Percentiles rank a stretch among this genome's conserved stretches.
These are phyloP conservation scores for Anthrax anthrax DNA, from an alignment of 2,888 invertebrate genomes.

Conservation along the genomic window DNA sequence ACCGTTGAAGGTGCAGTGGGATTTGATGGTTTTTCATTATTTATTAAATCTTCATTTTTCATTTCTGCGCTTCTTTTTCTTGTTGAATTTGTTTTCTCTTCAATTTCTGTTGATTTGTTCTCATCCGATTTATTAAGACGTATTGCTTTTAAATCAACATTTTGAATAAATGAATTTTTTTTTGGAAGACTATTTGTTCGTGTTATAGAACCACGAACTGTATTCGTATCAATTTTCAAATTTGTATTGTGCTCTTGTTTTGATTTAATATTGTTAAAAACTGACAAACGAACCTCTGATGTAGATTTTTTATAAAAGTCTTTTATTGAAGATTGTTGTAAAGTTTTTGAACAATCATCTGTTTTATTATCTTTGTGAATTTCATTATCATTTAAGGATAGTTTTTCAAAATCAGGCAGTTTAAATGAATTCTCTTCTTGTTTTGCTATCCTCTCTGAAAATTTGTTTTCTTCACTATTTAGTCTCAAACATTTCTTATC, in stretches of 20 bases:
- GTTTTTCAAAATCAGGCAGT: background rate
- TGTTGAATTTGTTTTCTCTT: background rate
- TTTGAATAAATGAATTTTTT: too few species aligned
- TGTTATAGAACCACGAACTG: background rate
- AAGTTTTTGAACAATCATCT: background rate
- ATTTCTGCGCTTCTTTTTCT: background rate
- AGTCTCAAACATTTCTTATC: background rate
- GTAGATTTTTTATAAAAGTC: too few species aligned
- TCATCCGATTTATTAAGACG: slow-evolving; percentile 5
- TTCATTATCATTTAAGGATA: background rate
- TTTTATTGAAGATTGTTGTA: background rate
- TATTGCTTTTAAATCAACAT: too few species aligned
- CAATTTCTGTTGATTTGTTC: slow-evolving; percentile 2
- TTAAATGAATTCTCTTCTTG: background rate
- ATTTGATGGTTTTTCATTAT: background rate
- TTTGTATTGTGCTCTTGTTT: background rate
- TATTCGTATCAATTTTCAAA: too few species aligned
- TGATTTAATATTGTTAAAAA: background rate
- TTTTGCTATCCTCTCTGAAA: background rate
- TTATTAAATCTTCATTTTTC: slow-evolving; percentile 1
- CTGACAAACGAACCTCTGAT: background rate
- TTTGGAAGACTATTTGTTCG: background rate
- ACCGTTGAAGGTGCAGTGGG: background rate
- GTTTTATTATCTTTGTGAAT: background rate
- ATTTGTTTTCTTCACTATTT: background rate